Percentiles rank a stretch among this genome's conserved stretches.
Evolutionary conservation across 2,113 vertebrate genomes (phyloP).

Genomic region (Hippopotamus amphibius): DNA sequence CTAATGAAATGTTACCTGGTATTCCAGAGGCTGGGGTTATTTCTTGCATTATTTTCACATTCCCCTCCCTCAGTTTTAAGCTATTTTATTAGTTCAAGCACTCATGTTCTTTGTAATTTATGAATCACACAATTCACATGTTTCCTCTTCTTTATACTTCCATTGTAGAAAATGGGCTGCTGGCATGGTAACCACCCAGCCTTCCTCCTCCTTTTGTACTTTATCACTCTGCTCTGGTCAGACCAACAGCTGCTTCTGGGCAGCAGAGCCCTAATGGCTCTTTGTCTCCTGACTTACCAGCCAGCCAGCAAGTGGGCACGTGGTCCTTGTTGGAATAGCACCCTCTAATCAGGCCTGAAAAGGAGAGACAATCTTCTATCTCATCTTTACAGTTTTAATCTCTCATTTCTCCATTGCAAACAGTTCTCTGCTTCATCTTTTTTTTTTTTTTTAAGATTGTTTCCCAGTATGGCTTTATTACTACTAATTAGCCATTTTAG

Average conservation of each 20-base stretch:
- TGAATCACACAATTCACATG: conserved; percentile 73
- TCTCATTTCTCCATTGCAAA: background rate
- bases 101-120: conserved; percentile 65
- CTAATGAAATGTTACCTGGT: conserved; percentile 42
- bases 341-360: background rate
- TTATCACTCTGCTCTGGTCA: background rate
- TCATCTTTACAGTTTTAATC: background rate
- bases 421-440: background rate
- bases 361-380: background rate
- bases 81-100: conserved; percentile 69
- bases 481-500: background rate
- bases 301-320: background rate
- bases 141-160: conserved; percentile 70
- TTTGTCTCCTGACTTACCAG: conserved; percentile 39
- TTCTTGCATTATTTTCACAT: conserved; percentile 54
- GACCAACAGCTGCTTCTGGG: background rate
- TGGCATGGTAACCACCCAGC: conserved; percentile 61
- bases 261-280: background rate
- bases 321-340: background rate
- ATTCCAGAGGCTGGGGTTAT: conserved; percentile 24
- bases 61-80: conserved; percentile 39
- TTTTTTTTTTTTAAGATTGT: background rate
- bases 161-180: conserved; percentile 43
- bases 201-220: background rate
- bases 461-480: background rate